Conservation (phyloP, 2,113 vertebrate genomes). For the Meriones unguiculatus region DNA sequence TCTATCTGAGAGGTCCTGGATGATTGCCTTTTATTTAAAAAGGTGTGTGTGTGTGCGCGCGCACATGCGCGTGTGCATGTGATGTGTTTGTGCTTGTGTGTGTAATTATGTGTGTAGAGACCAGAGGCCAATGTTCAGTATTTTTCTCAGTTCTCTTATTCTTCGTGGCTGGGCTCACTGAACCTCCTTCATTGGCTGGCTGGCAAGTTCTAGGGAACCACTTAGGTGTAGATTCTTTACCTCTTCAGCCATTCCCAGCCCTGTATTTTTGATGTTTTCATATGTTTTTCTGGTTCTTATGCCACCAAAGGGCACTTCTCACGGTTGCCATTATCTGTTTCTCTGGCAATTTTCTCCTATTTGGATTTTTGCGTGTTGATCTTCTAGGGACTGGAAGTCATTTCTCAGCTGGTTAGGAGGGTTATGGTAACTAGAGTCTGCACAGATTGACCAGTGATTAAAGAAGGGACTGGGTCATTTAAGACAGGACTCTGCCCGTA, state of each 20-base stretch:
- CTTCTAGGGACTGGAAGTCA: not conserved
- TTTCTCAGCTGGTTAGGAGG: constrained; percentile 6
- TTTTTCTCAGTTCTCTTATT: not conserved
- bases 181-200: not conserved
- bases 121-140: not conserved
- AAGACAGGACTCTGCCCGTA: not conserved
- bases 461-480: not conserved
- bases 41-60: not conserved
- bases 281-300: not conserved
- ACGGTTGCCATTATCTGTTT: not conserved
- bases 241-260: not conserved
- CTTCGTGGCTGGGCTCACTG: not conserved
- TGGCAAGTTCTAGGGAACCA: not conserved
- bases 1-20: constrained; percentile 1
- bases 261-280: not conserved
- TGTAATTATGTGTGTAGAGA: not conserved
- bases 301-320: not conserved
- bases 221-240: not conserved
- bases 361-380: constrained; percentile 8
- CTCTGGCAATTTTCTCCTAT: not conserved
- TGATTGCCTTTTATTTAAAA: constrained; percentile 31
- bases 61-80: not conserved
- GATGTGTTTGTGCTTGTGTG: not conserved
- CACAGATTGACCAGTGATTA: not conserved
- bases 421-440: not conserved